Evolutionary conservation across 2,797 vertebrate genomes (phyloP), one percentile per base, ranked within the genome.

Genomic region (Intellagama lesueurii): DNA sequence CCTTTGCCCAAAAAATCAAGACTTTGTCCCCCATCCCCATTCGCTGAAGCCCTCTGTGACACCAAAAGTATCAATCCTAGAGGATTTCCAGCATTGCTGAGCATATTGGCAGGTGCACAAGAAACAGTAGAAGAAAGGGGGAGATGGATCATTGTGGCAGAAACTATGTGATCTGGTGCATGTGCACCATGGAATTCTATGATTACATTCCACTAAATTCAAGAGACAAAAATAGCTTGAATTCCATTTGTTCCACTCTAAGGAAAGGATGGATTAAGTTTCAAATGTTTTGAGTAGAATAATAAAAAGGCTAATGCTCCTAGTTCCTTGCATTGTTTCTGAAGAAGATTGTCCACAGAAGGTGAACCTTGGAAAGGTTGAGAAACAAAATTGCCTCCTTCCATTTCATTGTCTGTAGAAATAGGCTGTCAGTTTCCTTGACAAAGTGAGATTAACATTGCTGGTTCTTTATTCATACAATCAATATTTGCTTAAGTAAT

Each of bases 401-500:
- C 19, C 81, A 60, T 32, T 91, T 26, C 7, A 78, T 24, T 40
- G n/a, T 56, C 64, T 9, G 35, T 11, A 11, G 60, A 14, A 88
- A 83, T 4, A 22, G 30, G 64, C 1, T 44, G 17, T 47, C 49
- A 64, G 22, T 72, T 87, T 81, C 66, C 32, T n/a, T 87, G 2
- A 24, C 56, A 81, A 73, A 64, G 1, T 72, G 24, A 72, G 52
- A 79, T 87, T 69, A 79, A 79, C 28, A 69, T 35, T 22, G n/a
- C 35, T 9, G 56, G 22, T 30, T 81, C 49, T 72, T 70, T 30
- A 24, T 79, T 72, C n/a, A 14, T 60, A 81, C 6, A 73, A 81
- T 60, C 72, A 87, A 73, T 60, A 81, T 87, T 87, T 73, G 32
- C 68, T 73, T 40, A 26, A 72, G 56, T 81, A 72, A 81, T 87